phyloP scores from a whole-genome alignment of 2,113 vertebrate species.

The human region DNA sequence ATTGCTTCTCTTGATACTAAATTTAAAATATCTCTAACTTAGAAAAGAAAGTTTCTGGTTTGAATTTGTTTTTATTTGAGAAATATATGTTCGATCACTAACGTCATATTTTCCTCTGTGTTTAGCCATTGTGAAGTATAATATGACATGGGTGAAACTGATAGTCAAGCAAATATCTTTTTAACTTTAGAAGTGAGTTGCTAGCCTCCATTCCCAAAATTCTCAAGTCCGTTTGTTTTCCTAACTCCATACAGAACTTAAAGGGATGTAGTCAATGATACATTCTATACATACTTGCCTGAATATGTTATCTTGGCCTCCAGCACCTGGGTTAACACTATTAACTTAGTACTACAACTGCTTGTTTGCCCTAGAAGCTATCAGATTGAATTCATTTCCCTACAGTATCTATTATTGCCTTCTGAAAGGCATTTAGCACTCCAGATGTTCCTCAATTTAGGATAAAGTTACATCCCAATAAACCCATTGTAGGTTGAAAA shows the following conservation, averaged over 20 bases:
- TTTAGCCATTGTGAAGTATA: background rate
- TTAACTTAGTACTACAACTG: background rate
- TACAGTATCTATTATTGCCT: background rate
- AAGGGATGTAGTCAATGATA: background rate
- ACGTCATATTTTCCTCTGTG: background rate
- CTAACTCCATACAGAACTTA: background rate
- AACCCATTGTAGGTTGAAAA: background rate
- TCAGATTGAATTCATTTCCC: background rate
- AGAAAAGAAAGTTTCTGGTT: background rate
- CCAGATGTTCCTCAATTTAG: background rate
- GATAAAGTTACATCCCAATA: background rate
- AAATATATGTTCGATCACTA: background rate
- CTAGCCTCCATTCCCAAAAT: background rate
- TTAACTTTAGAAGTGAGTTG: background rate
- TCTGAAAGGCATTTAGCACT: background rate
- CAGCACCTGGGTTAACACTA: background rate
- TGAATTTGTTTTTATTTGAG: background rate
- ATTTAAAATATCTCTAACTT: background rate
- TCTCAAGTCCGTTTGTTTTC: constrained; percentile 29
- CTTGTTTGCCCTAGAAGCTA: background rate
- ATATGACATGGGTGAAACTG: background rate
- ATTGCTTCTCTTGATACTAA: background rate
- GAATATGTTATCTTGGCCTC: background rate
- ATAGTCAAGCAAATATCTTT: background rate
- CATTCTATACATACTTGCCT: background rate